Conservation (phyloP, 2,888 invertebrate genomes). For the Synanthedon formicaeformis region DNA sequence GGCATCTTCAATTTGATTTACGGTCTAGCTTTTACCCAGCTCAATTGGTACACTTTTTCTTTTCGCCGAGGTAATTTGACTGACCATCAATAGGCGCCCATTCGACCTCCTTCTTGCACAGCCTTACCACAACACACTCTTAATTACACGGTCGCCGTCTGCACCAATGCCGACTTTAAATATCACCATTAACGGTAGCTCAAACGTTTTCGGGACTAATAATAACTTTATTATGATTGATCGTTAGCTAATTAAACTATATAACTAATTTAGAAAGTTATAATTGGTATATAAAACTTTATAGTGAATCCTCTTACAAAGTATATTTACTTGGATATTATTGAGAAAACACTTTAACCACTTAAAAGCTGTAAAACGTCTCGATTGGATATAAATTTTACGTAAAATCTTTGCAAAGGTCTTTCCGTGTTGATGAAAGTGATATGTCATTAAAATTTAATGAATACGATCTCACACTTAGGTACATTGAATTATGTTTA, state of each 20-base stretch:
- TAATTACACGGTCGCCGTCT: slow-evolving; percentile 13
- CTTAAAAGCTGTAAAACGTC: slow-evolving; percentile 13
- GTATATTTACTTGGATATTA: slow-evolving; percentile 17
- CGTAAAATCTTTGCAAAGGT: slow-evolving; percentile 18
- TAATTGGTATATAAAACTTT: slow-evolving; percentile 16
- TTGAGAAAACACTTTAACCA: slow-evolving; percentile 6
- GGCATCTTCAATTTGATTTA: slow-evolving; percentile 71
- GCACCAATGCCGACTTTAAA: slow-evolving; percentile 11
- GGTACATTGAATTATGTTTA: not conserved
- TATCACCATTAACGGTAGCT: slow-evolving; percentile 22
- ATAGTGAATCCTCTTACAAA: slow-evolving; percentile 17
- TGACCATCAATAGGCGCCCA: slow-evolving; percentile 21
- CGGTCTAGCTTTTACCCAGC: slow-evolving; percentile 59
- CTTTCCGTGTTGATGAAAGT: slow-evolving; percentile 13
- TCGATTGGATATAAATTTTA: slow-evolving; percentile 15
- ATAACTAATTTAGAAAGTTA: slow-evolving; percentile 27
- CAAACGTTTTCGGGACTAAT: slow-evolving; percentile 32
- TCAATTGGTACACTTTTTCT: slow-evolving; percentile 68
- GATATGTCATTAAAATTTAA: slow-evolving; percentile 10
- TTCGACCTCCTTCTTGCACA: slow-evolving; percentile 25
- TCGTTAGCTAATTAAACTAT: slow-evolving; percentile 20
- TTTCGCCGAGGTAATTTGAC: slow-evolving; percentile 53
- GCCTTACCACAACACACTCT: slow-evolving; percentile 13
- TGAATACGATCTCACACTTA: slow-evolving; percentile 3
- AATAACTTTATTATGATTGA: slow-evolving; percentile 10